These are phyloP conservation scores for Sicus ferrugineus DNA, from an alignment of 2,888 invertebrate genomes.

Conservation along the genomic window DNA sequence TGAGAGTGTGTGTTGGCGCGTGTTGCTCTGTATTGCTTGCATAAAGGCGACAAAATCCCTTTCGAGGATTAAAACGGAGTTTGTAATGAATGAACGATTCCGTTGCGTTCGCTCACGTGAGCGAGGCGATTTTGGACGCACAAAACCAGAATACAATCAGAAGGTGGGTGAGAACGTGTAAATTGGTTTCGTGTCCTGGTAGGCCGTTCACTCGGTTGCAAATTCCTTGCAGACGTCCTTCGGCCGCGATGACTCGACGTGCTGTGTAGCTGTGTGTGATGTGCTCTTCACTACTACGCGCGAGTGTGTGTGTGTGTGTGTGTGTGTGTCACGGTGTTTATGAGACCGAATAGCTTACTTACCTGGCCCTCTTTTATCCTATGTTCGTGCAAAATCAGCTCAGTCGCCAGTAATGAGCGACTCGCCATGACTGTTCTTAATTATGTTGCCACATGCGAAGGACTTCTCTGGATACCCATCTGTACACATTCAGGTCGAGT, in stretches of 20 bases:
- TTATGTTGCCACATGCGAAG: no score
- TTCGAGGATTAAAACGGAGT: constrained; percentile 27
- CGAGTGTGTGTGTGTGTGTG: not conserved
- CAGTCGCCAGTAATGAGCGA: no score
- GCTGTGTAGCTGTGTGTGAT: no score
- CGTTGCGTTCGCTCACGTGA: constrained; percentile 20
- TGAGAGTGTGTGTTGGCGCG: not conserved
- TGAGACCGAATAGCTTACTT: no score
- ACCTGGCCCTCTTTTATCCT: no score
- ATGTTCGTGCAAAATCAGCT: no score
- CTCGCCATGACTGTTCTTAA: no score
- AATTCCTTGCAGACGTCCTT: not conserved
- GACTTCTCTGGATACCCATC: no score
- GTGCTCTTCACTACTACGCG: not conserved
- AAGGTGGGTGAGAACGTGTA: no score
- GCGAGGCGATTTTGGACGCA: constrained; percentile 13
- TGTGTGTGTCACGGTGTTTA: constrained; percentile 3
- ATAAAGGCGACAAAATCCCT: constrained; percentile 33
- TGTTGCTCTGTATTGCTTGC: not conserved
- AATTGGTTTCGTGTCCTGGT: not conserved
- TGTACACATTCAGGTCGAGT: no score
- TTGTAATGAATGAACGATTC: constrained; percentile 32
- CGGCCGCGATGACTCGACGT: no score
- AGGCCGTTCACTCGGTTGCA: not conserved
- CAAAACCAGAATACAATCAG: not conserved